Percentiles rank a stretch among this genome's conserved stretches.
These are phyloP conservation scores for Plebejus anna DNA, from an alignment of 2,888 invertebrate species.

Conservation along the genomic window DNA sequence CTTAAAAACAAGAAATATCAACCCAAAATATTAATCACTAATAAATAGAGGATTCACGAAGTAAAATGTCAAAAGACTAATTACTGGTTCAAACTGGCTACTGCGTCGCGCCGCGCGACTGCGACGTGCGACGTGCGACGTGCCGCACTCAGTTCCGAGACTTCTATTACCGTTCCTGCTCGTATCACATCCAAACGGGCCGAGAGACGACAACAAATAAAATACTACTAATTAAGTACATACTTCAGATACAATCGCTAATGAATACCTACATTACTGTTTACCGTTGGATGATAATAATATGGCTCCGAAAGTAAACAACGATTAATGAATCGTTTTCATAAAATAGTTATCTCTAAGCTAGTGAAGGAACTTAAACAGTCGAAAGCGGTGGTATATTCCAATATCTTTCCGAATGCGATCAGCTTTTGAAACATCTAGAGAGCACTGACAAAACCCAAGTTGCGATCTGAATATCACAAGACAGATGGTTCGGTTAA, in stretches of 20 bases:
- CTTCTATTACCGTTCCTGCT: constrained; percentile 72
- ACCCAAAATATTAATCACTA: constrained; percentile 78
- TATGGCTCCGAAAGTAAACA: constrained; percentile 57
- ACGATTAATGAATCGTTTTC: constrained; percentile 35
- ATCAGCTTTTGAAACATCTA: constrained; percentile 46
- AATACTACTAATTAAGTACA: constrained; percentile 79
- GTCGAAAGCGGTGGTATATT: constrained; percentile 37
- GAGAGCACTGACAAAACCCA: constrained; percentile 62
- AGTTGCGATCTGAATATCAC: constrained; percentile 69
- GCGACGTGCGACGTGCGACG: constrained; percentile 34
- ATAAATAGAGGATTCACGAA: constrained; percentile 76
- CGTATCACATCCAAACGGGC: constrained; percentile 71
- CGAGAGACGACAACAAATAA: constrained; percentile 67
- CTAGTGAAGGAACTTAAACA: constrained; percentile 45
- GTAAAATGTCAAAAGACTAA: constrained; percentile 62
- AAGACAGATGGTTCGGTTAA: constrained; percentile 72
- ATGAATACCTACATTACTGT: constrained; percentile 47
- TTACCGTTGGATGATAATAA: constrained; percentile 54
- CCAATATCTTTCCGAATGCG: constrained; percentile 35
- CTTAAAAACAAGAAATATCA: constrained; percentile 79
- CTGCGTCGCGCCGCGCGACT: background rate
- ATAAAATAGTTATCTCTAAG: constrained; percentile 34
- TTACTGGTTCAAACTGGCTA: constrained; percentile 52
- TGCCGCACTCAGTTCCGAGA: constrained; percentile 41
- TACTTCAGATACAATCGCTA: constrained; percentile 54